Evolutionary conservation across 2,888 invertebrate species (phyloP), one percentile per base, ranked within the genome.

Genomic region (Tenthredo distinguenda): DNA sequence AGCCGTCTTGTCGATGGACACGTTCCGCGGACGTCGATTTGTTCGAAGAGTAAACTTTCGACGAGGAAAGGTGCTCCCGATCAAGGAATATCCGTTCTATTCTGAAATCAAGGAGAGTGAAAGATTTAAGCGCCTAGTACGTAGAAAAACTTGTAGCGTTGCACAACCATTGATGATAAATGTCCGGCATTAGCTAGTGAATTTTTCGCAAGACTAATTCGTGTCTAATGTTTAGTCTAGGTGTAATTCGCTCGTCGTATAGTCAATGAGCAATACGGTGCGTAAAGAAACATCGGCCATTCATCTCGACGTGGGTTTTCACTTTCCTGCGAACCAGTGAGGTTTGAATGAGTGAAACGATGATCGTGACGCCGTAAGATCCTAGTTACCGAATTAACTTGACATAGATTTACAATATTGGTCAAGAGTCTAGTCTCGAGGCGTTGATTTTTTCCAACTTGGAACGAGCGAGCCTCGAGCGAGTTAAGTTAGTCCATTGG

Each of bases 331-430:
- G 5, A 31, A 34, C 68, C 31, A n/a, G 1, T n/a, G n/a, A 50
- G 18, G 55, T 7, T 55, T n/a, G 5, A 31, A 31, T 21, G 10
- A 31, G 65, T 65, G 10, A 31, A 34, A 68, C 34, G 21, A 72
- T 77, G 0, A 43, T 50, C 50, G 26, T 26, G 50, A 77, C 74
- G 74, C 55, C 77, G 34, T 55, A 55, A 74, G 34, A 77, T 77
- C 31, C 55, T 26, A 31, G 31, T 31, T 31, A 50, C 47, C 55
- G 77, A 50, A 77, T 50, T n/a, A 55, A 77, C 50, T 77, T 77
- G 77, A 47, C 50, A 77, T 50, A 77, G 77, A 77, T 77, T 21
- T 15, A 26, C 10, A 50, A 50, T 50, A 55, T 77, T 55, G 34
- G 34, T 3, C 26, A 77, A 31, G 18, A 47, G 26, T 50, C 50